Evolutionary conservation across 30 jellyfish, hydroid and myxozoan genomes (phyloP).

Genomic region (Aurelia sp.): DNA sequence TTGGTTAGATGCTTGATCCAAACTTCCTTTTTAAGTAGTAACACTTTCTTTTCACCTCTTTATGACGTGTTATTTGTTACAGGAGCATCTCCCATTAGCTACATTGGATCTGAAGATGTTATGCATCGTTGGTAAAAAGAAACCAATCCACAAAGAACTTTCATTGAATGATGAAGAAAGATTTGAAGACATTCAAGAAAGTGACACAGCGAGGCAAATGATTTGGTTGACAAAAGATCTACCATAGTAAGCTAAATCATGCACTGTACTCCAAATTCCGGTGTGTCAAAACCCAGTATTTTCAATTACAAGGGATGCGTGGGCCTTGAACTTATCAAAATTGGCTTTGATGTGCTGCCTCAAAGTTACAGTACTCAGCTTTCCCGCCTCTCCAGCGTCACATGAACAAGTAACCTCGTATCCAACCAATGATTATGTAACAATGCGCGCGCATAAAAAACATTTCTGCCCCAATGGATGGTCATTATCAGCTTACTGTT

Average conservation of each 20-base stretch:
- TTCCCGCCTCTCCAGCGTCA: no score
- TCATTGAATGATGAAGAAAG: conserved; percentile 7
- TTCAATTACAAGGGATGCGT: background rate
- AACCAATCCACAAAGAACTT: conserved; percentile 14
- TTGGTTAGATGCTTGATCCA: no score
- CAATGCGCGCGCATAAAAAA: no score
- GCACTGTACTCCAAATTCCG: background rate
- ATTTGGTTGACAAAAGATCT: conserved; percentile 54
- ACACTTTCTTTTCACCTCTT: no score
- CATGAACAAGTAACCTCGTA: no score
- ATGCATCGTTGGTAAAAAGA: conserved; percentile 57
- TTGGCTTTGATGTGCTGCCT: no score
- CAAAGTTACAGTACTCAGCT: no score
- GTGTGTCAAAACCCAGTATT: background rate
- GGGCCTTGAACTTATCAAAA: no score
- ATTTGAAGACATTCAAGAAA: background rate
- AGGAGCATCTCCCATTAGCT: conserved; percentile 45
- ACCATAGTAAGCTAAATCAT: background rate
- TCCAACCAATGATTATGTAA: no score
- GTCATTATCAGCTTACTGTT: no score
- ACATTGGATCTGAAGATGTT: conserved; percentile 58
- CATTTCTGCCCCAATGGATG: no score
- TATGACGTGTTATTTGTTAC: background rate
- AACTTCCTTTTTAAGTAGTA: no score
- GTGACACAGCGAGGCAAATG: conserved; percentile 18